phyloP scores from a whole-genome alignment of 2,888 invertebrate genomes.

The Spisula subtruncata region DNA sequence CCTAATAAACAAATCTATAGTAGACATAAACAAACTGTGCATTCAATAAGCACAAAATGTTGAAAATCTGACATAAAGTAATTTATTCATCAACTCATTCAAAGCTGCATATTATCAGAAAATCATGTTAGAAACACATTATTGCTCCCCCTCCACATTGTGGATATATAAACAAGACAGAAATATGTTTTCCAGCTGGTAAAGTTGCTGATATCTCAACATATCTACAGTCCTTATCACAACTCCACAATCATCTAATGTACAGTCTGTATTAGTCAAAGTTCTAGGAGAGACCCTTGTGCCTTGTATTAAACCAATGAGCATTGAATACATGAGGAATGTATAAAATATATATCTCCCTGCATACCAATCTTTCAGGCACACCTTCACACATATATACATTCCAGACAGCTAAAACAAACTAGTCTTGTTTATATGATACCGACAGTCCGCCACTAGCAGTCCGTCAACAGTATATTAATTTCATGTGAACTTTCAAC shows the following conservation, averaged over 20 bases:
- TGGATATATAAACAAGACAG: slow-evolving; percentile 39
- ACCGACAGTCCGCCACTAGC: too few species aligned
- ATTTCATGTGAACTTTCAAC: neutral
- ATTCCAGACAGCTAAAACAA: neutral
- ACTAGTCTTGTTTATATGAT: too few species aligned
- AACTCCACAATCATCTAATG: slow-evolving; percentile 28
- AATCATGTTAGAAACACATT: slow-evolving; percentile 16
- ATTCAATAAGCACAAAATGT: neutral
- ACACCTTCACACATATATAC: neutral
- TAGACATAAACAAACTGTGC: neutral
- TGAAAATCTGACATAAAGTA: neutral
- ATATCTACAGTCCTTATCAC: slow-evolving; percentile 32
- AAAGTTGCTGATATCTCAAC: slow-evolving; percentile 23
- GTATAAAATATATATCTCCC: slow-evolving; percentile 11
- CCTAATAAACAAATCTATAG: neutral
- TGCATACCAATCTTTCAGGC: neutral
- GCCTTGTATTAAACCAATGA: neutral
- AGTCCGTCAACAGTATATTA: too few species aligned
- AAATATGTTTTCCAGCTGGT: slow-evolving; percentile 53
- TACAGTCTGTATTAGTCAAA: slow-evolving; percentile 17
- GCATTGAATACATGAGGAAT: neutral
- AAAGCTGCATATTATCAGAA: neutral
- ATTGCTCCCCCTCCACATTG: neutral
- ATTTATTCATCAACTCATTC: neutral
- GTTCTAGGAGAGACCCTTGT: neutral